These are phyloP conservation scores for Erethizon dorsatum DNA, from an alignment of 2,797 vertebrate genomes.

Conservation along the genomic window DNA sequence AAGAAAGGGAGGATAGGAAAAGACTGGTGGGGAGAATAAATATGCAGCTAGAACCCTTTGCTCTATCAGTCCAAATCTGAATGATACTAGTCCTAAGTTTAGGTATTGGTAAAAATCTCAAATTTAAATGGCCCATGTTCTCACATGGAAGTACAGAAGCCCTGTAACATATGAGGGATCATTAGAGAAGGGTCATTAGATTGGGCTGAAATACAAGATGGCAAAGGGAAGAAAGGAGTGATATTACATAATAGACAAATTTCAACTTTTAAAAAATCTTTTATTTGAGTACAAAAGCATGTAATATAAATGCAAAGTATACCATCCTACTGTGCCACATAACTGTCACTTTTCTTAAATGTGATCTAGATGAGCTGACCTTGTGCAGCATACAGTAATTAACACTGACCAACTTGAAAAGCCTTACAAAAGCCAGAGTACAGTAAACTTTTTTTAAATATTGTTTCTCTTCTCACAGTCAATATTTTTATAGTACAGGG, in stretches of 20 bases:
- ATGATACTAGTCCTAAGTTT: background rate
- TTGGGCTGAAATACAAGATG: background rate
- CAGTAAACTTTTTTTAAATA: background rate
- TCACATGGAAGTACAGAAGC: background rate
- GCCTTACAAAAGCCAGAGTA: background rate
- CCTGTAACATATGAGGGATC: background rate
- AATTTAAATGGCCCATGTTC: too few relatives aligned
- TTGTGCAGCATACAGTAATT: background rate
- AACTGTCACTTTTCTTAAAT: background rate
- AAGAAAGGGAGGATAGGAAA: background rate
- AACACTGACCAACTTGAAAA: background rate
- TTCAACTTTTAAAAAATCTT: background rate
- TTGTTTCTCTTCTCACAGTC: background rate
- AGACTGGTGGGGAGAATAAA: background rate
- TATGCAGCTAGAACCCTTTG: background rate
- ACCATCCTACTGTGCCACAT: background rate
- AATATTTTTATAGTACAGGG: background rate
- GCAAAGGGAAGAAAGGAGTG: background rate
- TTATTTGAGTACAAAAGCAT: background rate
- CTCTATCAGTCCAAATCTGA: background rate
- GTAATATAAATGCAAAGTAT: background rate
- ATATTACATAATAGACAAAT: background rate
- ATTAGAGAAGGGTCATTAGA: background rate
- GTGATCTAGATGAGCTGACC: background rate
- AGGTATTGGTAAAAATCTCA: background rate